phyloP scores from a whole-genome alignment of 2,797 vertebrate genomes.

The Poecilia gillii region DNA sequence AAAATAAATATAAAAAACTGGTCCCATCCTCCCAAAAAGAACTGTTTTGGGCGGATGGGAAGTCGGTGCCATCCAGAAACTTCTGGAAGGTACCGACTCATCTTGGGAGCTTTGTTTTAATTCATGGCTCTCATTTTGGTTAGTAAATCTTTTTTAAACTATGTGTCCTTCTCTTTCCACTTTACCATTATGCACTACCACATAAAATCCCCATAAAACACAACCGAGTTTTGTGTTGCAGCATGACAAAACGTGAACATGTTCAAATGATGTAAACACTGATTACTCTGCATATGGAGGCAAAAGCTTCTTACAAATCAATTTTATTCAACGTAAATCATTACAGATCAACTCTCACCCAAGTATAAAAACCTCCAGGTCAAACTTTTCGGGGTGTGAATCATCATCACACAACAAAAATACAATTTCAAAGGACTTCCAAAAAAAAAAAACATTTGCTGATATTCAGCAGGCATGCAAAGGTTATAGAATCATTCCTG shows the following conservation, averaged over 20 bases:
- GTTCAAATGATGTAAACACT: not conserved
- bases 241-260: not conserved
- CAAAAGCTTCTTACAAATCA: not conserved
- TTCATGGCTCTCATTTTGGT: not conserved
- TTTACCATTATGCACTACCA: not conserved
- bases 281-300: not conserved
- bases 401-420: not conserved
- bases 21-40: not conserved
- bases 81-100: not conserved
- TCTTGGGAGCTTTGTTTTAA: not conserved
- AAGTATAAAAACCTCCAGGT: not conserved
- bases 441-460: not conserved
- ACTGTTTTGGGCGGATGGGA: too few relatives aligned
- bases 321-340: not conserved
- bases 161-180: not conserved
- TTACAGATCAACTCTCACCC: not conserved
- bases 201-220: not conserved
- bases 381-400: not conserved
- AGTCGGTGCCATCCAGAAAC: not conserved
- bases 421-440: not conserved
- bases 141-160: not conserved
- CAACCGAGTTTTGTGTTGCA: not conserved
- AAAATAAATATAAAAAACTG: not conserved
- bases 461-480: not conserved
- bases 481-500: conserved; percentile 1